phyloP scores from a whole-genome alignment of 2,113 vertebrate genomes.

The Petaurus breviceps region DNA sequence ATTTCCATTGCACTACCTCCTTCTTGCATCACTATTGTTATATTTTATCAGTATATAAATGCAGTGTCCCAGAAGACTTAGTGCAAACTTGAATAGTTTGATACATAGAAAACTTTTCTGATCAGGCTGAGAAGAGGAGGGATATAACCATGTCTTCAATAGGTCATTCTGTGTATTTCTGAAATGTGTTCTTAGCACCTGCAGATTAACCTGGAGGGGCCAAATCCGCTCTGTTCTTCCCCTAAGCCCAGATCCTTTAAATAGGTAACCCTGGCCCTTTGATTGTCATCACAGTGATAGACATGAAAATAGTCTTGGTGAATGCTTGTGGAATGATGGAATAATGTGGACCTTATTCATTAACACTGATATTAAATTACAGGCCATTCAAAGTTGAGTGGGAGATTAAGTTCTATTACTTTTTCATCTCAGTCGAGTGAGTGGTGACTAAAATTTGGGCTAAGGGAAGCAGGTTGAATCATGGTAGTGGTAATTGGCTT shows the following conservation, averaged over 20 bases:
- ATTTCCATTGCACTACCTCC: not conserved
- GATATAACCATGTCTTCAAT: not conserved
- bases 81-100: conserved; percentile 11
- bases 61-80: conserved; percentile 2
- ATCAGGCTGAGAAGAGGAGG: not conserved
- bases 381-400: not conserved
- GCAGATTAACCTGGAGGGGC: not conserved
- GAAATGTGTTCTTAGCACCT: not conserved
- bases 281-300: not conserved
- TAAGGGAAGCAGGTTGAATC: not conserved
- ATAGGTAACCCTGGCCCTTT: conserved; percentile 8
- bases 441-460: not conserved
- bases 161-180: not conserved
- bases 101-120: conserved; percentile 4
- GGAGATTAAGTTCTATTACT: not conserved
- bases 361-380: conserved; percentile 40
- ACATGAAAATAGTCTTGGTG: not conserved
- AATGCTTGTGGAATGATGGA: conserved; percentile 28
- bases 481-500: conserved; percentile 11
- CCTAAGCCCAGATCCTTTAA: conserved; percentile 26
- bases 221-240: not conserved
- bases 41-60: conserved; percentile 23
- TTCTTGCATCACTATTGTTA: not conserved
- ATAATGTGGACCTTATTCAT: conserved; percentile 32
- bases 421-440: conserved; percentile 33